phyloP scores from a whole-genome alignment of 2,113 vertebrate genomes.

The Butorides virescens region DNA sequence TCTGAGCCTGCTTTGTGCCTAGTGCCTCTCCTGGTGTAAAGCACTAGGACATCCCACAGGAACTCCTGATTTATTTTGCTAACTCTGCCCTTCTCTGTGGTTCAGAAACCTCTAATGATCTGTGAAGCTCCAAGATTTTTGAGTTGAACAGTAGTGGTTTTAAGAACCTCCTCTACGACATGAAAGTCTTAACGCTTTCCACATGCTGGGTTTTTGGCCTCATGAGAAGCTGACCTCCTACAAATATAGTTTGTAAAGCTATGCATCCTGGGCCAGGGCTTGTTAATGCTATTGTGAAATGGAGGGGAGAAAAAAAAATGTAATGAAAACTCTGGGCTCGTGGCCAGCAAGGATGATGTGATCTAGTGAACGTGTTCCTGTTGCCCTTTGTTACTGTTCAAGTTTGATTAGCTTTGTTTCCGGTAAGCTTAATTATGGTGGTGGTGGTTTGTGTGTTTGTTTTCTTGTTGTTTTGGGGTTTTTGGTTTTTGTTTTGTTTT shows the following conservation, averaged over 20 bases:
- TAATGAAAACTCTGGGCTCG: slow-evolving; percentile 68
- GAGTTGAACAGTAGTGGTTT: slow-evolving; percentile 54
- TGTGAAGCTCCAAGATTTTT: slow-evolving; percentile 60
- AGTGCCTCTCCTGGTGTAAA: slow-evolving; percentile 55
- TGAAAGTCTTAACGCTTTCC: slow-evolving; percentile 58
- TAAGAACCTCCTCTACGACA: slow-evolving; percentile 22
- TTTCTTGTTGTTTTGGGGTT: no score
- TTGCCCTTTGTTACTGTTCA: slow-evolving; percentile 68
- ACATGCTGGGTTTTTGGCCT: slow-evolving; percentile 59
- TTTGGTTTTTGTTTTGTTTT: neutral
- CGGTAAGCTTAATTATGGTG: slow-evolving; percentile 35
- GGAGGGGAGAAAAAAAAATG: neutral
- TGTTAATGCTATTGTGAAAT: slow-evolving; percentile 47
- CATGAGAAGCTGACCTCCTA: slow-evolving; percentile 33
- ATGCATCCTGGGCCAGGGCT: slow-evolving; percentile 5
- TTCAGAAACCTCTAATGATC: slow-evolving; percentile 67
- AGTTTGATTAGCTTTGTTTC: slow-evolving; percentile 79
- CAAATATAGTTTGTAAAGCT: slow-evolving; percentile 44
- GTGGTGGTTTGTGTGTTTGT: no score
- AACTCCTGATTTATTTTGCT: slow-evolving; percentile 79
- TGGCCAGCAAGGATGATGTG: slow-evolving; percentile 72
- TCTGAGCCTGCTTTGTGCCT: slow-evolving; percentile 65
- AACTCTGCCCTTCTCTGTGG: slow-evolving; percentile 67
- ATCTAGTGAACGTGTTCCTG: slow-evolving; percentile 63
- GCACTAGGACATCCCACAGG: slow-evolving; percentile 71